These are phyloP conservation scores for Acanthopleura granulata DNA, from an alignment of 2,888 invertebrate genomes.

Conservation along the genomic window DNA sequence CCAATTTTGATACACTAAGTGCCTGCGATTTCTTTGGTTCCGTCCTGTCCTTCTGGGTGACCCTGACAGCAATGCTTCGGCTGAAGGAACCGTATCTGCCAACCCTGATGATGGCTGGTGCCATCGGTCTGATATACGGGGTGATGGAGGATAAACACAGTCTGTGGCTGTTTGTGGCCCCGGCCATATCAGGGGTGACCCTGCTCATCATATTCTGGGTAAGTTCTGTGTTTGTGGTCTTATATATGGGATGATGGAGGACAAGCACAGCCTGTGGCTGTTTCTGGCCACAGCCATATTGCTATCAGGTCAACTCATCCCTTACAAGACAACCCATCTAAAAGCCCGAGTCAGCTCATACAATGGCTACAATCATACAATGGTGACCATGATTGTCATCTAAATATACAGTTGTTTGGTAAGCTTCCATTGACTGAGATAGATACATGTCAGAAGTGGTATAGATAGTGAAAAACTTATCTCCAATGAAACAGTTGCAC, in stretches of 20 bases:
- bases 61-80: slow-evolving; percentile 86
- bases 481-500: no score
- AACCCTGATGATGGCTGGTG: slow-evolving; percentile 81
- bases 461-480: no score
- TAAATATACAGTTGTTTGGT: no score
- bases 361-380: no score
- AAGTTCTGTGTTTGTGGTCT: slow-evolving; percentile 71
- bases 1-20: slow-evolving; percentile 82
- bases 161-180: slow-evolving; percentile 83
- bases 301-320: slow-evolving; percentile 78
- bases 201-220: slow-evolving; percentile 83
- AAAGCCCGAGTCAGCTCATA: no score
- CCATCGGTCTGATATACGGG: slow-evolving; percentile 82
- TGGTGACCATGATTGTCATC: no score
- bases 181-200: slow-evolving; percentile 79
- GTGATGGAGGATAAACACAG: slow-evolving; percentile 87
- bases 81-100: slow-evolving; percentile 75
- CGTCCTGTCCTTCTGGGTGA: slow-evolving; percentile 89
- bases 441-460: no score
- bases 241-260: slow-evolving; percentile 84
- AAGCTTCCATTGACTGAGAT: no score
- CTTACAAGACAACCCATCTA: no score
- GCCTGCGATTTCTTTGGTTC: slow-evolving; percentile 92
- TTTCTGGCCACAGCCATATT: slow-evolving; percentile 82
- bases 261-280: slow-evolving; percentile 84